phyloP scores from a whole-genome alignment of 2,113 vertebrate genomes.

The Dasyurus viverrinus region DNA sequence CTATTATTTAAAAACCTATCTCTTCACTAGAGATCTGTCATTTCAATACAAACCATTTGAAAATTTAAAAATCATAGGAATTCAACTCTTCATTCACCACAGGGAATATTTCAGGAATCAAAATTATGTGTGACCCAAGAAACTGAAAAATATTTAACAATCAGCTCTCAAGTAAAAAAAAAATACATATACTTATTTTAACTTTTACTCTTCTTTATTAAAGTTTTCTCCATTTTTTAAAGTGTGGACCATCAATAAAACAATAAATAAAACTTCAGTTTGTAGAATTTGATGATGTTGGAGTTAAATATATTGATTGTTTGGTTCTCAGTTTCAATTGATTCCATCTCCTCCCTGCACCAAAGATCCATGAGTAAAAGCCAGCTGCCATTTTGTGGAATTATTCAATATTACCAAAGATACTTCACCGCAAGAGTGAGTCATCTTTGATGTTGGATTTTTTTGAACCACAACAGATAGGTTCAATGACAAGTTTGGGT shows the following conservation, averaged over 20 bases:
- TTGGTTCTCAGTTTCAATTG: background rate
- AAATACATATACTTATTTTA: background rate
- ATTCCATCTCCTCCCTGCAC: background rate
- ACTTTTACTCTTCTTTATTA: background rate
- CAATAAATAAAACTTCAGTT: background rate
- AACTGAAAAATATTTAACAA: background rate
- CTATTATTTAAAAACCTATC: background rate
- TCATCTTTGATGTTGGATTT: background rate
- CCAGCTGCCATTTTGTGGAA: background rate
- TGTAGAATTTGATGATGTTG: too few relatives aligned
- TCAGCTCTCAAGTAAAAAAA: background rate
- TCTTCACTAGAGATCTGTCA: background rate
- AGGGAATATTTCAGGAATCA: background rate
- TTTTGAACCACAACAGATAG: too few relatives aligned
- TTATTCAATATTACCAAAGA: background rate
- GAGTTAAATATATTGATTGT: background rate
- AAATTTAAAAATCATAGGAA: background rate
- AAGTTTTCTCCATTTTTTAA: background rate
- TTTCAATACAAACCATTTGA: background rate
- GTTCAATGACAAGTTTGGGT: background rate
- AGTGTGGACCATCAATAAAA: background rate
- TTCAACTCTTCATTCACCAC: background rate
- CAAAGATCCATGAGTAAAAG: background rate
- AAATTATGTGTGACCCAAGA: background rate
- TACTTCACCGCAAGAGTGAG: background rate